Evolutionary conservation across 2,797 vertebrate genomes (phyloP).

Genomic region (Margarornis squamiger): DNA sequence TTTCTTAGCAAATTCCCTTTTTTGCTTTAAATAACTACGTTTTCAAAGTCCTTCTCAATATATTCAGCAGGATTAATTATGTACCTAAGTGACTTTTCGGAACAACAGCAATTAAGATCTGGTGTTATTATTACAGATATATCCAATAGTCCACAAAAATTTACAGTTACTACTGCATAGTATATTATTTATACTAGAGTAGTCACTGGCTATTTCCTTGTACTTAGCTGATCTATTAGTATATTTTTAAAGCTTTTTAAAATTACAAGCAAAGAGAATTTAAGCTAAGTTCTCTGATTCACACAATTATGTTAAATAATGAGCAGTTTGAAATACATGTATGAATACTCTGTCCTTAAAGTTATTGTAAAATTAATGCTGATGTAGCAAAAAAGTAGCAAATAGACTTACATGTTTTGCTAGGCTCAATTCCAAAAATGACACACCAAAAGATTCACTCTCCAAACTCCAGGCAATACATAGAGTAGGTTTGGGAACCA

Average conservation of each 20-base stretch:
- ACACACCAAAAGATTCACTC: not conserved
- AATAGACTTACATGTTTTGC: not conserved
- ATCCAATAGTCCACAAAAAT: not conserved
- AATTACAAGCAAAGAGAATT: not conserved
- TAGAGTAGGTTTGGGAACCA: accelerated
- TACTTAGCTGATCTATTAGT: not conserved
- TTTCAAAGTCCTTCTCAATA: not conserved
- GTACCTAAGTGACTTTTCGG: not conserved
- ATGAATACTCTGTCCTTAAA: not conserved
- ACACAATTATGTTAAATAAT: not conserved
- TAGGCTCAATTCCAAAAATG: not conserved
- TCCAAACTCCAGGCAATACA: not conserved
- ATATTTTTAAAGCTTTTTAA: not conserved
- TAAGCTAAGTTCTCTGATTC: not conserved
- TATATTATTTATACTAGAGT: not conserved
- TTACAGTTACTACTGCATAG: not conserved
- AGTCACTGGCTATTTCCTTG: not conserved
- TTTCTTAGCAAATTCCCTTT: not conserved
- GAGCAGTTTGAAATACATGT: not conserved
- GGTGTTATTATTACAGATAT: not conserved
- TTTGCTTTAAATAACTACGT: not conserved
- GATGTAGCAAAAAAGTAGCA: not conserved
- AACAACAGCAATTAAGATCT: not conserved
- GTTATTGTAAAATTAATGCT: not conserved
- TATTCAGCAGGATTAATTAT: not conserved